Evolutionary conservation across 2,113 vertebrate species (phyloP).

Genomic region (Platichthys flesus): DNA sequence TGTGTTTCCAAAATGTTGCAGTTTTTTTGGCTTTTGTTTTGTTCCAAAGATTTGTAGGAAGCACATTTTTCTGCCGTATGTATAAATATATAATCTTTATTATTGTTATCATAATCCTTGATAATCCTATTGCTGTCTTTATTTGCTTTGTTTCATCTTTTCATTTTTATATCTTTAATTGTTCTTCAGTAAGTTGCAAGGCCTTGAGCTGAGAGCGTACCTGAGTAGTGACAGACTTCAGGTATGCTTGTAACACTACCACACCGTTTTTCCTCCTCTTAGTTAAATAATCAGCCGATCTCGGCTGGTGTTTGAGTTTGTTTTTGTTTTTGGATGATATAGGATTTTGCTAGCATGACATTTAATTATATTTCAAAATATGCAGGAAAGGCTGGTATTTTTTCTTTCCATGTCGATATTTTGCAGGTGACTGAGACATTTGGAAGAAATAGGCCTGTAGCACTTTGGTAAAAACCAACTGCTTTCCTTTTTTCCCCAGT

Average conservation of each 20-base stretch:
- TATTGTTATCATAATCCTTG: conserved; percentile 71
- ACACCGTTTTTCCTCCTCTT: conserved; percentile 20
- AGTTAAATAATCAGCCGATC: conserved; percentile 24
- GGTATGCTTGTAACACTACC: conserved; percentile 61
- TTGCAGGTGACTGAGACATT: conserved; percentile 52
- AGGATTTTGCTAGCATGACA: conserved; percentile 40
- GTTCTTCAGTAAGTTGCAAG: conserved; percentile 55
- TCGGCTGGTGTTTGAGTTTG: conserved; percentile 5
- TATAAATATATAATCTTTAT: conserved; percentile 78
- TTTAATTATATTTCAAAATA: conserved; percentile 54
- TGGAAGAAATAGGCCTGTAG: conserved; percentile 53
- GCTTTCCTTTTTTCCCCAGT: conserved; percentile 10
- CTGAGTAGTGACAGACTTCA: conserved; percentile 29
- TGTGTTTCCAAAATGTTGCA: conserved; percentile 77
- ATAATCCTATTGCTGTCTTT: conserved; percentile 67
- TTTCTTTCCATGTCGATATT: conserved; percentile 37
- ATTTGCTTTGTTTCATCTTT: conserved; percentile 52
- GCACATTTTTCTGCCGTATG: conserved; percentile 79
- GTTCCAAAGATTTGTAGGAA: conserved; percentile 84
- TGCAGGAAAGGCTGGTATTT: conserved; percentile 35
- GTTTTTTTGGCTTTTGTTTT: conserved; percentile 74
- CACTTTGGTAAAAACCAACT: conserved; percentile 51
- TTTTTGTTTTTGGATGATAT: conserved; percentile 39
- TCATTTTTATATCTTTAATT: conserved; percentile 50
- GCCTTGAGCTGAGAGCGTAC: conserved; percentile 27